Conservation (phyloP, 2,113 vertebrate species). For the Excalfactoria chinensis region DNA sequence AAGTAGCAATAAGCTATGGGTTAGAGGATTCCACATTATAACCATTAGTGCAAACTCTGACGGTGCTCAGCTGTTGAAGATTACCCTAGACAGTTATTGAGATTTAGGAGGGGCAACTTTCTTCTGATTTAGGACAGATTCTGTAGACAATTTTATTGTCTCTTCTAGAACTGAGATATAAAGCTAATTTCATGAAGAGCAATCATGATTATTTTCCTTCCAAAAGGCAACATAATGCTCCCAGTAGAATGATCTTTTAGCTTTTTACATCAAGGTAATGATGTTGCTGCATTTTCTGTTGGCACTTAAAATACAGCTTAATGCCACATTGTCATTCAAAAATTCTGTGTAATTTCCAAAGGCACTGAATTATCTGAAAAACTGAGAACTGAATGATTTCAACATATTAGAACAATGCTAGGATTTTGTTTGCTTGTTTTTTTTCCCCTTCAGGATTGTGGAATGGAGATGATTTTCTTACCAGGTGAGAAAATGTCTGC, state of each 20-base stretch:
- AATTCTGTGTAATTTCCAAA: constrained; percentile 26
- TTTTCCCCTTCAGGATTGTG: neutral
- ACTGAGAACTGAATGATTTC: constrained; percentile 33
- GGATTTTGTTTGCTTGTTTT: neutral
- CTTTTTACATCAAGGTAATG: constrained; percentile 70
- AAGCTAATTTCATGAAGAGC: constrained; percentile 72
- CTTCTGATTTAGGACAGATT: constrained; percentile 57
- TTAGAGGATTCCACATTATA: constrained; percentile 52
- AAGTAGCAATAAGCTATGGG: constrained; percentile 68
- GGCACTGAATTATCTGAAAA: constrained; percentile 55
- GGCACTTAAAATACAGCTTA: constrained; percentile 56
- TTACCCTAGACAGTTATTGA: constrained; percentile 71
- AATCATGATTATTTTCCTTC: constrained; percentile 65
- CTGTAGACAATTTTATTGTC: constrained; percentile 45
- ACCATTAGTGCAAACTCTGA: constrained; percentile 67
- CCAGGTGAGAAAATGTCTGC: neutral
- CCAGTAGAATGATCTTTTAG: constrained; percentile 36
- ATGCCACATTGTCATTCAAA: constrained; percentile 7
- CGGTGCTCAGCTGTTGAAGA: constrained; percentile 64
- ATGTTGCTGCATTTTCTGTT: constrained; percentile 51
- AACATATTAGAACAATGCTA: constrained; percentile 5
- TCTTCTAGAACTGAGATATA: constrained; percentile 58
- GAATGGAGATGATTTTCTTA: neutral
- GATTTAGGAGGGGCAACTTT: constrained; percentile 66
- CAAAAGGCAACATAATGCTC: constrained; percentile 26